phyloP scores from a whole-genome alignment of 2,888 invertebrate genomes.

The Thysanoteuthis rhombus region DNA sequence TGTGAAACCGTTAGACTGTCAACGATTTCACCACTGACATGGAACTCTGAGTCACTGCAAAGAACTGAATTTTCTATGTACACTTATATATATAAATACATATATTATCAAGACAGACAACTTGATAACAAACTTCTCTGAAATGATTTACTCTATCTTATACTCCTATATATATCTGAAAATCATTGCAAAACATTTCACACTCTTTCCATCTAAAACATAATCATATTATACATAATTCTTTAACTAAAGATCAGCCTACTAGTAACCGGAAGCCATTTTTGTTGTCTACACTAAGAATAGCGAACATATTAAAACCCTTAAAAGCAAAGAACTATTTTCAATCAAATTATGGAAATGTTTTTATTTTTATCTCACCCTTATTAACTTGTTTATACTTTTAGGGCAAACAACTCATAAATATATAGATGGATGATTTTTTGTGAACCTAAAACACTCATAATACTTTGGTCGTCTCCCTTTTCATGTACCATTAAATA shows the following conservation, averaged over 20 bases:
- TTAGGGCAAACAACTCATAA: background rate
- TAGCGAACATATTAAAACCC: background rate
- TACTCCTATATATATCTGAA: background rate
- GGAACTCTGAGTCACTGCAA: no score
- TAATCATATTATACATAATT: background rate
- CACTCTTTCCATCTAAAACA: background rate
- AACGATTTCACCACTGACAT: no score
- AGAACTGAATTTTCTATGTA: no score
- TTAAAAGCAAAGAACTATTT: conserved; percentile 12
- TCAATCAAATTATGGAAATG: background rate
- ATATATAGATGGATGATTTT: background rate
- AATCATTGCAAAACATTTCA: background rate
- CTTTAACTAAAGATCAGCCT: background rate
- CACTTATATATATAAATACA: no score
- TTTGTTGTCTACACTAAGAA: background rate
- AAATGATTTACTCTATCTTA: background rate
- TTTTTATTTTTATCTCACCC: background rate
- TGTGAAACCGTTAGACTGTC: no score
- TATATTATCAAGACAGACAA: no score
- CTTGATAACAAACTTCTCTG: no score
- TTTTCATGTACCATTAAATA: background rate
- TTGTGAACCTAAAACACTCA: background rate
- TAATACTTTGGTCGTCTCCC: background rate
- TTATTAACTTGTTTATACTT: background rate
- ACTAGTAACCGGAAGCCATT: background rate